Evolutionary conservation across 2,888 invertebrate genomes (phyloP), one percentile per base, ranked within the genome.

Genomic region (Torymus texanus): DNA sequence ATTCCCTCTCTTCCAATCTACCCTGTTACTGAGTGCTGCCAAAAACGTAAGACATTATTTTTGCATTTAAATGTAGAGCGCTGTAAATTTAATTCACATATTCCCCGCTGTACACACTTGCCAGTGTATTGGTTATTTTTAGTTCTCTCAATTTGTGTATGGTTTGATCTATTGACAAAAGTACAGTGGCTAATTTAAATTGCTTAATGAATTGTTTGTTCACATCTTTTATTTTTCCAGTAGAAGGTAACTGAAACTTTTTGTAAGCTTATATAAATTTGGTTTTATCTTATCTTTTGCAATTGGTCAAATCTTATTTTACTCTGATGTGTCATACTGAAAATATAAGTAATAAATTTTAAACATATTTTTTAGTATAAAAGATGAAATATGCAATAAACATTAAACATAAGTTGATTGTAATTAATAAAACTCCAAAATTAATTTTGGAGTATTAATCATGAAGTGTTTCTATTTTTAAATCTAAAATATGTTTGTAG

Each of bases 61-160:
- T 67, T 24, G 16, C 10, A 51, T 59, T 24, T 62, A 75, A 59
- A 63, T 63, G 18, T 62, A 50, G 56, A 63, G 8, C 50, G 13
- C 13, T 62, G 14, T 62, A 16, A 51, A 61, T 68, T 62, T 75
- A 51, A 68, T 75, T 50, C n/a, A 62, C 13, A 16, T 13, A 41
- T 29, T 24, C 29, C 18, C 50, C n/a, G 29, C 41, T 11, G 2
- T n/a, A 4, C 29, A 29, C 29, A 29, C 29, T 29, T 68, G 61
- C 62, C 55, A 76, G 63, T 75, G 24, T 51, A 29, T 65, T 5
- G 18, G 67, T 67, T 76, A 70, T 70, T 76, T 76, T 76, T 76
- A 76, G 76, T 62, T 63, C 55, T 55, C 29, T 29, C 29, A 5
- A 55, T 21, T 14, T 50, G 16, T 24, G 24, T n/a, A 16, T 51